These are phyloP conservation scores for Antennarius maculatus DNA, from an alignment of 2,797 vertebrate genomes.

Conservation along the genomic window DNA sequence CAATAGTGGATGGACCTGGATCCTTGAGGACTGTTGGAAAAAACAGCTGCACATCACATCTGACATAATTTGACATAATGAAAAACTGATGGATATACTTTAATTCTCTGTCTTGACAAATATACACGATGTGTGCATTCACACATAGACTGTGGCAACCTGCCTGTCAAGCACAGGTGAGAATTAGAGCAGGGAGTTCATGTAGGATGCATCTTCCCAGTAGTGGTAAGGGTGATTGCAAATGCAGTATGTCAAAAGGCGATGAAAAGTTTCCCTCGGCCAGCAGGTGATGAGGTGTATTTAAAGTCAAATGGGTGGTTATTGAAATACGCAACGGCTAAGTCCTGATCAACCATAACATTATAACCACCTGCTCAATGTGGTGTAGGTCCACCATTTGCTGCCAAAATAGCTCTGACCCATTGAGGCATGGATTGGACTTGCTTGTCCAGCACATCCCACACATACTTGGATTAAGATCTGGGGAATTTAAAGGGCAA, in stretches of 20 bases:
- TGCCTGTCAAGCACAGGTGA: slow-evolving; percentile 29
- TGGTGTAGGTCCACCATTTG: too few species aligned
- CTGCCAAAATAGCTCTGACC: too few species aligned
- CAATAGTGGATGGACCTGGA: slow-evolving; percentile 16
- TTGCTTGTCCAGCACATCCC: too few species aligned
- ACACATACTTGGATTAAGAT: too few species aligned
- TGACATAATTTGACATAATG: slow-evolving; percentile 5
- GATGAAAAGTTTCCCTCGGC: slow-evolving; percentile 59
- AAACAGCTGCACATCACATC: background rate
- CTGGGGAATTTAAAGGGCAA: too few species aligned
- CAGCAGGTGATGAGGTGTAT: slow-evolving; percentile 49
- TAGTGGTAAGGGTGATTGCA: slow-evolving; percentile 47
- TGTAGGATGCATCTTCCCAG: slow-evolving; percentile 47
- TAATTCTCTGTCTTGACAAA: slow-evolving; percentile 5
- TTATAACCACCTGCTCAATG: too few species aligned
- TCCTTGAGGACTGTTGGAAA: slow-evolving; percentile 12
- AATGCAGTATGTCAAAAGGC: slow-evolving; percentile 64
- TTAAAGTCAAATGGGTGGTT: slow-evolving; percentile 34
- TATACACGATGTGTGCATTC: slow-evolving; percentile 14
- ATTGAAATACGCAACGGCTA: slow-evolving; percentile 7
- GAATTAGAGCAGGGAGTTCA: slow-evolving; percentile 28
- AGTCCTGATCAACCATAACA: too few species aligned
- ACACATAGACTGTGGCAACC: slow-evolving; percentile 11
- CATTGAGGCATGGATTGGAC: too few species aligned
- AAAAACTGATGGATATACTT: slow-evolving; percentile 14